Conservation (phyloP, 2,888 invertebrate genomes). For the Hypolimnas misippus region DNA sequence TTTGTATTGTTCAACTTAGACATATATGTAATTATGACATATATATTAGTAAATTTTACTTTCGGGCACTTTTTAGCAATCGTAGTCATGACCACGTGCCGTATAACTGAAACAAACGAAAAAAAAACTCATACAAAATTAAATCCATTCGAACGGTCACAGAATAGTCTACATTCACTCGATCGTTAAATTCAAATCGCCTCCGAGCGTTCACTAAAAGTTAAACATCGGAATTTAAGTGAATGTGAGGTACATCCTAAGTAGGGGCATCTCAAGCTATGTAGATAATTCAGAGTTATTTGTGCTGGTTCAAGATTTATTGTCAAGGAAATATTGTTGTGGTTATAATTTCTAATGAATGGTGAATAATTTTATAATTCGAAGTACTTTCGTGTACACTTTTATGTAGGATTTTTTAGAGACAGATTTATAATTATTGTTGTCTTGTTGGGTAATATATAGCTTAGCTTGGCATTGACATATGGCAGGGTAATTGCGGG, state of each 20-base stretch:
- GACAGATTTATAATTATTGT: too few species aligned
- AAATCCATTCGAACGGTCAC: conserved; percentile 5
- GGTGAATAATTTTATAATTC: neutral
- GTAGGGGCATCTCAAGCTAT: conserved; percentile 36
- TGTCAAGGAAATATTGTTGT: conserved; percentile 38
- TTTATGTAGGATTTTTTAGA: too few species aligned
- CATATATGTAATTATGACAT: too few species aligned
- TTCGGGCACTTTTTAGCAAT: neutral
- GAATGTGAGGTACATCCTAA: conserved; percentile 55
- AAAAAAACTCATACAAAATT: neutral
- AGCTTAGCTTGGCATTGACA: too few species aligned
- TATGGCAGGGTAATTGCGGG: too few species aligned
- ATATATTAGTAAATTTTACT: too few species aligned
- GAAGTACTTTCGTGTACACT: neutral
- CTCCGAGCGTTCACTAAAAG: conserved; percentile 54
- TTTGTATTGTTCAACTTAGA: too few species aligned
- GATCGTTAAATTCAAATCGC: conserved; percentile 49
- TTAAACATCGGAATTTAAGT: conserved; percentile 61
- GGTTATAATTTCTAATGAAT: conserved; percentile 18
- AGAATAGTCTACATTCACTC: conserved; percentile 32
- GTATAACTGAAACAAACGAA: neutral
- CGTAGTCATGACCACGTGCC: neutral
- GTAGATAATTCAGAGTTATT: conserved; percentile 32
- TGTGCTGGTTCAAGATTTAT: conserved; percentile 42
- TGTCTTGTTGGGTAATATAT: too few species aligned